Percentiles rank a stretch among this genome's conserved stretches.
Conservation (phyloP, 2,113 vertebrate species). For the Henicopernis longicauda region DNA sequence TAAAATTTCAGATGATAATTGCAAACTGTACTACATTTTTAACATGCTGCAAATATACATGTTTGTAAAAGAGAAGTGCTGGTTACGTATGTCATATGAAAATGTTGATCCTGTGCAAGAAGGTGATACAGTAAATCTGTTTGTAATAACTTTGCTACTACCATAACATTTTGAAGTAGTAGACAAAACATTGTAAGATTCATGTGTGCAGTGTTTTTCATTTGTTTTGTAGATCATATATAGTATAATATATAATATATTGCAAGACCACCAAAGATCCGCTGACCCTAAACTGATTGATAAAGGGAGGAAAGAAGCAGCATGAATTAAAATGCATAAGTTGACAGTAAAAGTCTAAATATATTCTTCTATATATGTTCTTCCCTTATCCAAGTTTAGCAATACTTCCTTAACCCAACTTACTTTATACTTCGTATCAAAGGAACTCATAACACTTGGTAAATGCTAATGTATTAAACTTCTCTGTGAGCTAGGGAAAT, state of each 20-base stretch:
- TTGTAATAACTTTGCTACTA: not conserved
- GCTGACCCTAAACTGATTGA: not conserved
- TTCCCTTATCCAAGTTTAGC: not conserved
- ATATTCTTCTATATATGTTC: not conserved
- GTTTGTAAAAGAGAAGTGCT: not conserved
- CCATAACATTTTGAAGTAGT: not conserved
- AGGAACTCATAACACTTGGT: not conserved
- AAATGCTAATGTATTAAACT: not conserved
- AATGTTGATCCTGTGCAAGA: not conserved
- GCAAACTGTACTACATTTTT: not conserved
- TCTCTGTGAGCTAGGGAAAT: not conserved
- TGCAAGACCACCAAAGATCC: not conserved
- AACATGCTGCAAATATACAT: not conserved
- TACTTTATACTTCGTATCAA: not conserved
- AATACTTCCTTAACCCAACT: not conserved
- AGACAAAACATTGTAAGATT: not conserved
- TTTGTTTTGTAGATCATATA: not conserved
- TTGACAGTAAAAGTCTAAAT: not conserved
- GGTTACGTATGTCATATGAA: not conserved
- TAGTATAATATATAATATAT: not conserved
- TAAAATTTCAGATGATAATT: not conserved
- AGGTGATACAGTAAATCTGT: not conserved
- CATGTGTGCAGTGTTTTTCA: not conserved
- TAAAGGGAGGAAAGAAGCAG: not conserved
- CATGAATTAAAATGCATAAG: not conserved